These are phyloP conservation scores for Nematopogon swammerdamellus DNA, from an alignment of 2,888 invertebrate genomes.

Conservation along the genomic window DNA sequence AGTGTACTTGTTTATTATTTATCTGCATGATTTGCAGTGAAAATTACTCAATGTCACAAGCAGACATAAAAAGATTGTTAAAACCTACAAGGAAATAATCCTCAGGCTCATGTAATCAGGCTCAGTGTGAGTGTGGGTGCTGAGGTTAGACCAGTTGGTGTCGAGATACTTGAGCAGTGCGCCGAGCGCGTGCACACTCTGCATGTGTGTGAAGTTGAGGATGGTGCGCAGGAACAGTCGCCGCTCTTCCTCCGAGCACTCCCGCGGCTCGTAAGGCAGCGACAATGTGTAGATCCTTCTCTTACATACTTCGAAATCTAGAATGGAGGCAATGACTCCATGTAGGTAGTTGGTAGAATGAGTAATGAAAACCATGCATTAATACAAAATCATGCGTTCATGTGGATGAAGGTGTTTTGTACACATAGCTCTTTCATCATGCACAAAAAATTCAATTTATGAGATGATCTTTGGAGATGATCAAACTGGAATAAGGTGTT, in stretches of 20 bases:
- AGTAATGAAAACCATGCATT: not conserved
- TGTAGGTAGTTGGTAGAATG: not conserved
- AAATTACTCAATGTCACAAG: too few species aligned
- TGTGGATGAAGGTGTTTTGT: too few species aligned
- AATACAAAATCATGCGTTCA: too few species aligned
- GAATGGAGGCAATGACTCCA: not conserved
- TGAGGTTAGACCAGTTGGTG: conserved; percentile 55
- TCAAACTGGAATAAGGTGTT: too few species aligned
- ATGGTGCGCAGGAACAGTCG: conserved; percentile 58
- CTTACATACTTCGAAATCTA: conserved; percentile 57
- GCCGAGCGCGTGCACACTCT: conserved; percentile 68
- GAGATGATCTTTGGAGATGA: too few species aligned
- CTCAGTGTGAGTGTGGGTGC: conserved; percentile 42
- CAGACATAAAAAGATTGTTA: too few species aligned
- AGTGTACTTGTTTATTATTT: too few species aligned
- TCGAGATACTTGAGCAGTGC: conserved; percentile 70
- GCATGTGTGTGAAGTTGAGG: conserved; percentile 59
- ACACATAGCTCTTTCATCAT: too few species aligned
- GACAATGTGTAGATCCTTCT: conserved; percentile 50
- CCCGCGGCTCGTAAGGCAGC: conserved; percentile 50
- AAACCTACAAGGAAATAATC: conserved; percentile 59
- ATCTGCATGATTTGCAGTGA: too few species aligned
- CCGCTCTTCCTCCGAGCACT: conserved; percentile 52
- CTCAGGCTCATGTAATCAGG: conserved; percentile 53
- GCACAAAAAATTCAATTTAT: too few species aligned